These are phyloP conservation scores for Drosophila meridionalis DNA, from an alignment of 2,888 invertebrate genomes.

Conservation along the genomic window DNA sequence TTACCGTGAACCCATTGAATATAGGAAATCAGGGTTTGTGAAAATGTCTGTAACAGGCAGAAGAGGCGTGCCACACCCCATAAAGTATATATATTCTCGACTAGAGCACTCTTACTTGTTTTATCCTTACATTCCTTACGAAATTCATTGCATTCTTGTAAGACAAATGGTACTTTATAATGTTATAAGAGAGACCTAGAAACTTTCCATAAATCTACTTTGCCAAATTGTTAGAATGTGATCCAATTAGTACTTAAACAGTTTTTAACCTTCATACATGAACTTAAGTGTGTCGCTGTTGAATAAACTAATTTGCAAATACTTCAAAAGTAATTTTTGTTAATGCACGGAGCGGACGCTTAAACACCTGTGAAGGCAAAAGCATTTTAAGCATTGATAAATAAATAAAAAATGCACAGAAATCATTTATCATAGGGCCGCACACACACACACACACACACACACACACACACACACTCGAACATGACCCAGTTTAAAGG, in stretches of 20 bases:
- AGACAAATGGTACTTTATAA: too few species aligned
- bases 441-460: slow-evolving; percentile 5
- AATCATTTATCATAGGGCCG: slow-evolving; percentile 4
- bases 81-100: too few species aligned
- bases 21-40: too few species aligned
- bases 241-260: not conserved
- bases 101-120: too few species aligned
- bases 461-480: slow-evolving; percentile 19
- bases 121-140: too few species aligned
- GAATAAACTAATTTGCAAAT: not conserved
- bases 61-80: too few species aligned
- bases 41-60: too few species aligned
- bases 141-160: too few species aligned
- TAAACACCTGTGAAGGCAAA: not conserved
- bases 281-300: not conserved
- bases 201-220: not conserved
- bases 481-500: slow-evolving; percentile 49
- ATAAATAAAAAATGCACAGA: not conserved
- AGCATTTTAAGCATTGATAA: slow-evolving; percentile 6
- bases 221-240: not conserved
- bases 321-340: slow-evolving; percentile 7
- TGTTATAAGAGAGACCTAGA: too few species aligned
- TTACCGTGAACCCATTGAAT: too few species aligned
- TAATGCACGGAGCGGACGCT: not conserved
- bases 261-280: not conserved